Conservation (phyloP, 2,113 vertebrate genomes). For the Trichechus manatus region DNA sequence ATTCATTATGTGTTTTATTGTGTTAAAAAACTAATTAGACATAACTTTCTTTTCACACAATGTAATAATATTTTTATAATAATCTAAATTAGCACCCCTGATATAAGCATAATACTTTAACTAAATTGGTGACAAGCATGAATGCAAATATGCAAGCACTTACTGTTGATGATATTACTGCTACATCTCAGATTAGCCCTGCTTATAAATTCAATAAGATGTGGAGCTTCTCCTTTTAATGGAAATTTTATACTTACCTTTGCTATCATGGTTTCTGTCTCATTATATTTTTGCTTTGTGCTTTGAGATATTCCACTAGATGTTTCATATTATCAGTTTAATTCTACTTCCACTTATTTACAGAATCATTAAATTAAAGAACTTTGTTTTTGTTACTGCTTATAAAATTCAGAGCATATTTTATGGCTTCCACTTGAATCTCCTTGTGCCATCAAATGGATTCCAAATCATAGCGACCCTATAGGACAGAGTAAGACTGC, state of each 20-base stretch:
- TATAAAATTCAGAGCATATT: not conserved
- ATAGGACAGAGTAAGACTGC: too few relatives aligned
- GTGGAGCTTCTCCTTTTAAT: not conserved
- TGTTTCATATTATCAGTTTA: not conserved
- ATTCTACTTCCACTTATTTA: not conserved
- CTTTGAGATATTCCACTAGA: not conserved
- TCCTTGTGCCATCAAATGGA: not conserved
- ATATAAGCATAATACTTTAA: constrained; percentile 1
- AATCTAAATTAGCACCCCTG: not conserved
- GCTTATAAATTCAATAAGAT: not conserved
- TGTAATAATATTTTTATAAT: not conserved
- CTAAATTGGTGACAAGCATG: not conserved
- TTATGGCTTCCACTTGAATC: not conserved
- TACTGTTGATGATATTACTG: not conserved
- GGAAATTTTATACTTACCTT: not conserved
- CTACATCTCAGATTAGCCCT: not conserved
- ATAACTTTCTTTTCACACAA: not conserved
- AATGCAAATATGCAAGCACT: not conserved
- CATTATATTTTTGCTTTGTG: not conserved
- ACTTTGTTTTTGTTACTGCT: not conserved
- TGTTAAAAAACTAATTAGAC: constrained; percentile 10
- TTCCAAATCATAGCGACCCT: too few relatives aligned
- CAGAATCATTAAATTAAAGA: not conserved
- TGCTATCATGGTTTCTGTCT: not conserved
- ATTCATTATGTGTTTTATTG: not conserved